phyloP scores from a whole-genome alignment of 2,113 vertebrate genomes.

The Azemiops feae region DNA sequence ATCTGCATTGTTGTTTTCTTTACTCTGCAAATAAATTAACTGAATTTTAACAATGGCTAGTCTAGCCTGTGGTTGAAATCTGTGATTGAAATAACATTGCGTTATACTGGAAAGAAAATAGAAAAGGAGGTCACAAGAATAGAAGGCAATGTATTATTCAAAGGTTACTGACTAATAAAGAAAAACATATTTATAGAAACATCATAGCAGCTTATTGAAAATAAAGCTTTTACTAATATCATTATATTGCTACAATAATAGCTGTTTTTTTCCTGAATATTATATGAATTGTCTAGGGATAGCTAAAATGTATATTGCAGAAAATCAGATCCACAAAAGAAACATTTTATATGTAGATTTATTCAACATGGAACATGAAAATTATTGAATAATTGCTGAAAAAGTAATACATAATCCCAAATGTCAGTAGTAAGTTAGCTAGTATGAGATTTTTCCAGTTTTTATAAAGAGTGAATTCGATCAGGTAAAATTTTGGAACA shows the following conservation, averaged over 20 bases:
- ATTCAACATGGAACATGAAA: neutral
- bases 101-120: neutral
- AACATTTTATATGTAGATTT: neutral
- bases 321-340: neutral
- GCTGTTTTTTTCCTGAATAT: no score
- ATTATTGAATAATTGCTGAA: neutral
- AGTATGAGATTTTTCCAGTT: neutral
- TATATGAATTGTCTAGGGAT: neutral
- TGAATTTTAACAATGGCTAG: slow-evolving; percentile 21
- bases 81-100: neutral
- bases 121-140: slow-evolving; percentile 11
- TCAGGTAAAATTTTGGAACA: neutral
- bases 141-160: neutral
- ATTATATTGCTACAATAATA: neutral
- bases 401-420: neutral
- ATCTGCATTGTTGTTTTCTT: slow-evolving; percentile 48
- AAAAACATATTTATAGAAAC: slow-evolving; percentile 15
- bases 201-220: neutral
- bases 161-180: neutral
- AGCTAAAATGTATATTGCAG: neutral
- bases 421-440: neutral
- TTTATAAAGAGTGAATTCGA: neutral
- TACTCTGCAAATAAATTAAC: slow-evolving; percentile 43
- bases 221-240: neutral
- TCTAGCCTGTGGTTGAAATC: neutral